Conservation (phyloP, 2,113 vertebrate genomes). For the Gobio gobio region DNA sequence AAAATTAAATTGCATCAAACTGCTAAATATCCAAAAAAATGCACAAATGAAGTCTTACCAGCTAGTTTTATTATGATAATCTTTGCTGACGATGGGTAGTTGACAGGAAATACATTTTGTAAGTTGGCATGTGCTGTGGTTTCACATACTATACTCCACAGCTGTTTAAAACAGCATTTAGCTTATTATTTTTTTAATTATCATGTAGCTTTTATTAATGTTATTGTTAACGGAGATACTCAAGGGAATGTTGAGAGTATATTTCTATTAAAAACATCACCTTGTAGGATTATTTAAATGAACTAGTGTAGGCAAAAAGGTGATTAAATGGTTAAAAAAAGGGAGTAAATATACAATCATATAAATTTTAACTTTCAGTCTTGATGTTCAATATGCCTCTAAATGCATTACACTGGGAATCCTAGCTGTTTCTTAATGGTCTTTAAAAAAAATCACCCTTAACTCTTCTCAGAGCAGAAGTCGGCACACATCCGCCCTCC, state of each 20-base stretch:
- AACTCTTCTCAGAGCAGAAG: neutral
- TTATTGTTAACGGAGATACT: neutral
- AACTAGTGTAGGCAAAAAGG: slow-evolving; percentile 20
- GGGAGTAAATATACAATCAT: neutral
- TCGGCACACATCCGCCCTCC: neutral
- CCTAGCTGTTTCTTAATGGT: neutral
- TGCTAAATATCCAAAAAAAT: neutral
- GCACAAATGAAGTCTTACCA: neutral
- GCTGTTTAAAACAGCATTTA: neutral
- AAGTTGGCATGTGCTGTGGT: neutral
- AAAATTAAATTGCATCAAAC: neutral
- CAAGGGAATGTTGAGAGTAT: neutral
- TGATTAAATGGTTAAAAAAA: neutral
- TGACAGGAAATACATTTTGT: neutral
- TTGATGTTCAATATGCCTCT: neutral
- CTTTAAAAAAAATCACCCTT: slow-evolving; percentile 55
- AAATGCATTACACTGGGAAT: neutral
- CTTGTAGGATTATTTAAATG: neutral
- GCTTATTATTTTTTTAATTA: neutral
- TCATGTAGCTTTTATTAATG: neutral
- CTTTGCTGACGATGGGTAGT: neutral
- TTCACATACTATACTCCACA: neutral
- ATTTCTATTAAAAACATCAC: neutral
- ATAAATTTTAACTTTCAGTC: neutral
- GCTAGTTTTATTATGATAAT: neutral